Evolutionary conservation across 2,888 invertebrate species (phyloP).

Genomic region (Diploptera punctata): DNA sequence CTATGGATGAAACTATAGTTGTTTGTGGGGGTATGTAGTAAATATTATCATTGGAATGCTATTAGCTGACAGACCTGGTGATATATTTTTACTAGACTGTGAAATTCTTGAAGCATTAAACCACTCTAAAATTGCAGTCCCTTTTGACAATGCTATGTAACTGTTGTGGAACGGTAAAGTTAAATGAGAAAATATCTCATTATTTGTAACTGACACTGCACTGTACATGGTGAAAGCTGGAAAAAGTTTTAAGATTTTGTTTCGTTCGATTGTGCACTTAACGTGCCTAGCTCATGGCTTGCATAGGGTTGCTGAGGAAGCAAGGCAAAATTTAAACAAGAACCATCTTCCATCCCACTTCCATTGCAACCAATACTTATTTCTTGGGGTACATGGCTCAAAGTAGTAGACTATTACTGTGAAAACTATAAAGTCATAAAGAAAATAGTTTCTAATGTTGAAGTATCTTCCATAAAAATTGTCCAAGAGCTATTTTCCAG

Average conservation of each 20-base stretch:
- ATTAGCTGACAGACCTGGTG: not conserved
- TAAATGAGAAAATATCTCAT: not conserved
- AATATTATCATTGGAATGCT: not conserved
- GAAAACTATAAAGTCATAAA: too few relatives aligned
- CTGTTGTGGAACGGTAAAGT: constrained; percentile 9
- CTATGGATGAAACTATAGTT: not conserved
- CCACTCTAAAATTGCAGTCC: not conserved
- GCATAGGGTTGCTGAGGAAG: not conserved
- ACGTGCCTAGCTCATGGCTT: not conserved
- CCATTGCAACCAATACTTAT: not conserved
- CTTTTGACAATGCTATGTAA: constrained; percentile 1
- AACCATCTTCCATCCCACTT: not conserved
- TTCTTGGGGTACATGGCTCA: not conserved
- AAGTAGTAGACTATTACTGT: not conserved
- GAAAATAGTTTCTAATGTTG: too few relatives aligned
- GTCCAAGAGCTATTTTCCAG: not conserved
- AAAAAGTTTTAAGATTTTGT: not conserved
- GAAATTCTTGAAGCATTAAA: constrained; percentile 3
- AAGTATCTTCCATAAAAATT: too few relatives aligned
- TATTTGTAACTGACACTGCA: not conserved
- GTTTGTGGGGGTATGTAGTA: not conserved
- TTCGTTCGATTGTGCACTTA: not conserved
- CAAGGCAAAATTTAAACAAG: not conserved
- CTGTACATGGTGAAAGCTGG: not conserved
- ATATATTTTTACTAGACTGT: not conserved